phyloP scores from a whole-genome alignment of 1,140 invertebrate genomes.

The Gyrodactylus bullatarudis region DNA sequence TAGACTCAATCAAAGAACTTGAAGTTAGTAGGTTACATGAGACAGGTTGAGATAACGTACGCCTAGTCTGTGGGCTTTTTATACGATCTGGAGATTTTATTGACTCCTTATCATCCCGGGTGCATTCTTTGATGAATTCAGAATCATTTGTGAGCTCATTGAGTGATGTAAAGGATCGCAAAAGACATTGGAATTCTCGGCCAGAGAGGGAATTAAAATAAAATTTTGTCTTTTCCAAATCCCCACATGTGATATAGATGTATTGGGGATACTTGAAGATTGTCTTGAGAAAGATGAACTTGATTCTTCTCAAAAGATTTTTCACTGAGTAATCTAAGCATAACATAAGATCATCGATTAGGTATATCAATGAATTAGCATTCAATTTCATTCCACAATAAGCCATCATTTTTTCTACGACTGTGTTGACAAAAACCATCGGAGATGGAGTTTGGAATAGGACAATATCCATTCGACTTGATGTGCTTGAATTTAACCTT shows the following conservation, averaged over 20 bases:
- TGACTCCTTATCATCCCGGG: neutral
- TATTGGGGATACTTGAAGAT: neutral
- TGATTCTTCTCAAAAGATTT: neutral
- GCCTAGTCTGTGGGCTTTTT: neutral
- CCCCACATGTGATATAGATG: neutral
- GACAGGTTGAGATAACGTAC: neutral
- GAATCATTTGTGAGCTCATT: neutral
- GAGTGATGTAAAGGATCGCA: neutral
- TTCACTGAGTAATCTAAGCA: neutral
- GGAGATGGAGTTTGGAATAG: neutral
- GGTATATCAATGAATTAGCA: neutral
- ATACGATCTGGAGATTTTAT: too few relatives aligned
- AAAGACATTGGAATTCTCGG: neutral
- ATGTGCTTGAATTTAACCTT: neutral
- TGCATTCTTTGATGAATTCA: neutral
- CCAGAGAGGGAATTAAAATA: neutral
- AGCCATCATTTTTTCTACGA: neutral
- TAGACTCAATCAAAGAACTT: too few relatives aligned
- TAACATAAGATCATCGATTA: neutral
- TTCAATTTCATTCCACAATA: neutral
- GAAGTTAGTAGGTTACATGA: too few relatives aligned
- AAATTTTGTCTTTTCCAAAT: neutral
- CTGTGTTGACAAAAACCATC: neutral
- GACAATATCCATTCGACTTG: neutral
- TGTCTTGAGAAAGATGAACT: neutral